phyloP scores from a whole-genome alignment of 92 coral and sea anemone genomes.

The Galaxea fascicularis region DNA sequence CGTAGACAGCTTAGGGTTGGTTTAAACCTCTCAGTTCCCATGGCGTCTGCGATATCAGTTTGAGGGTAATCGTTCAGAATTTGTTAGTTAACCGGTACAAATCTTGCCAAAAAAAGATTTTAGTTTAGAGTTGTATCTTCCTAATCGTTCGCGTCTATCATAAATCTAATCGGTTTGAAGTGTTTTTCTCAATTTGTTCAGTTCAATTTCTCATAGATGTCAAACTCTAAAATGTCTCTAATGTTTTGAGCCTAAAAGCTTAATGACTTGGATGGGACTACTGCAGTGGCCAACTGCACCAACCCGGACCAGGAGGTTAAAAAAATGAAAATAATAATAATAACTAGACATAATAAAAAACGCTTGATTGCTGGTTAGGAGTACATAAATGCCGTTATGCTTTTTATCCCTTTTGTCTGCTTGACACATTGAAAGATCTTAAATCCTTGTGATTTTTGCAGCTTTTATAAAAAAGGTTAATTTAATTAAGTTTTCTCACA shows the following conservation, averaged over 20 bases:
- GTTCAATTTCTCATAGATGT: not conserved
- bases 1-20: not conserved
- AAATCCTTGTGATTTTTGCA: not conserved
- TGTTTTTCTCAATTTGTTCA: constrained; percentile 20
- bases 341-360: too few species aligned
- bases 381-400: not conserved
- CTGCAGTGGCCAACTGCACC: too few species aligned
- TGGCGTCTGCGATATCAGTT: constrained; percentile 9
- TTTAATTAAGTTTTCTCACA: not conserved
- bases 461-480: constrained; percentile 1
- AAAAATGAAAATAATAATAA: too few species aligned
- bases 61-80: constrained; percentile 3
- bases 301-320: too few species aligned
- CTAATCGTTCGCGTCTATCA: not conserved
- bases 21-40: not conserved
- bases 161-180: constrained; percentile 15
- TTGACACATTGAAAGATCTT: not conserved
- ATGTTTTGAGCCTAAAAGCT: not conserved
- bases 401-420: not conserved
- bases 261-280: not conserved
- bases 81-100: not conserved
- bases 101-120: not conserved
- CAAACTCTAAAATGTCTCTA: not conserved
- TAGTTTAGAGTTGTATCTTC: not conserved
- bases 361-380: too few species aligned